Evolutionary conservation across 2,888 invertebrate genomes (phyloP).

Genomic region (Scotopteryx bipunctaria): DNA sequence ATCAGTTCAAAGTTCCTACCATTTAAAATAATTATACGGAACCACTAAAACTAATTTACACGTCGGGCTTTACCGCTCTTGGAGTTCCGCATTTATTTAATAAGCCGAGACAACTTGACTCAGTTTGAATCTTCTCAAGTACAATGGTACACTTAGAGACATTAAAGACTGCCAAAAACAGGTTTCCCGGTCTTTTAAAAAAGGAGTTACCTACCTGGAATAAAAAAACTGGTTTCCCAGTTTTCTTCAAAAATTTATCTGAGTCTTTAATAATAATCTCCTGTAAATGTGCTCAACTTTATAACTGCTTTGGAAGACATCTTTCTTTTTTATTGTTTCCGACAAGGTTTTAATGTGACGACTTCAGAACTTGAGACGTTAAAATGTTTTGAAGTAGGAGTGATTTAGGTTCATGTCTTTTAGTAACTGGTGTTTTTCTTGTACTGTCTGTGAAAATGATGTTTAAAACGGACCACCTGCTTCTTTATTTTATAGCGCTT

Average conservation of each 20-base stretch:
- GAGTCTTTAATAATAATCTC: no score
- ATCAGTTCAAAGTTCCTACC: conserved; percentile 25
- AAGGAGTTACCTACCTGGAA: no score
- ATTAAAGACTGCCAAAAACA: conserved; percentile 1
- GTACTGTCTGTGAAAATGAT: background rate
- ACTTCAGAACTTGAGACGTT: conserved; percentile 18
- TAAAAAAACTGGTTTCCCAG: background rate
- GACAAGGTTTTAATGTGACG: conserved; percentile 26
- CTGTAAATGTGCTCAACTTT: conserved; percentile 18
- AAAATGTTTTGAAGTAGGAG: conserved; percentile 19
- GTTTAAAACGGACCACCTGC: background rate
- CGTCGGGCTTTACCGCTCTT: conserved; percentile 28
- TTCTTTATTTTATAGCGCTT: no score
- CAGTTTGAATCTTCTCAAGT: conserved; percentile 28
- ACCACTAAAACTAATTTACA: conserved; percentile 38
- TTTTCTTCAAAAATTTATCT: no score
- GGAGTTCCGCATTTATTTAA: conserved; percentile 38
- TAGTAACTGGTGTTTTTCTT: conserved; percentile 3
- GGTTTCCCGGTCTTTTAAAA: conserved; percentile 2
- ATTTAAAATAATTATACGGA: conserved; percentile 39
- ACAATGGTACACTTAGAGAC: conserved; percentile 31
- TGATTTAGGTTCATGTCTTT: conserved; percentile 5
- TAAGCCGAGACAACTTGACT: conserved; percentile 35
- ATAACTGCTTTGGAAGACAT: conserved; percentile 18
- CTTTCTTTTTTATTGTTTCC: conserved; percentile 30